phyloP scores from a whole-genome alignment of 2,888 invertebrate genomes.

The Sinhomidia bicolor region DNA sequence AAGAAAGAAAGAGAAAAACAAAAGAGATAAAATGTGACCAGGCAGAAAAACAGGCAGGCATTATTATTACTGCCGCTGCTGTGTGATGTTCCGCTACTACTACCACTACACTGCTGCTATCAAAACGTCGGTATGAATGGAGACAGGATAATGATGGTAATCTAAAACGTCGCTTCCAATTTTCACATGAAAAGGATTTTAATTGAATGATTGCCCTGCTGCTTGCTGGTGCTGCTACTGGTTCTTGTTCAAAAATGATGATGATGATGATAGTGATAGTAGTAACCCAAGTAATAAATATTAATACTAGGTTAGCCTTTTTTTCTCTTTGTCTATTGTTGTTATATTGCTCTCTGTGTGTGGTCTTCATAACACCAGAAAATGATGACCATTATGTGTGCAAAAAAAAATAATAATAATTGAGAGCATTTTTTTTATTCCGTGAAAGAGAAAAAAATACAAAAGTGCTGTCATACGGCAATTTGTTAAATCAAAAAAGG shows the following conservation, averaged over 20 bases:
- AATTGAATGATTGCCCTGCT: conserved; percentile 47
- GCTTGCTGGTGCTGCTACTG: no score
- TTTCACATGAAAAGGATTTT: conserved; percentile 18
- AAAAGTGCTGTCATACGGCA: no score
- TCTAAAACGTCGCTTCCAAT: conserved; percentile 48
- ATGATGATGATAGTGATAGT: conserved; percentile 4
- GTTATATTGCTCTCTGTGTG: background rate
- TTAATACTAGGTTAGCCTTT: background rate
- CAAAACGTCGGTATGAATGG: conserved; percentile 18
- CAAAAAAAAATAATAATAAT: background rate
- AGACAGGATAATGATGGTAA: conserved; percentile 44
- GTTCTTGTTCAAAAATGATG: no score
- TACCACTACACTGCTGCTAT: background rate
- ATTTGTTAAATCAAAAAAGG: no score
- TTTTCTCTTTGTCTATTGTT: background rate
- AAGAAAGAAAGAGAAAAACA: background rate
- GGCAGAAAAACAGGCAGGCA: background rate
- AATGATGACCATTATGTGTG: background rate
- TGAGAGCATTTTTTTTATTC: background rate
- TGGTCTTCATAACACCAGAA: background rate
- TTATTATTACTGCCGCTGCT: background rate
- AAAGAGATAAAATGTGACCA: conserved; percentile 19
- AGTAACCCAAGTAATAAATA: conserved; percentile 26
- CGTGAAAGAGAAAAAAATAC: background rate
- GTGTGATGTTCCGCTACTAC: no score